Base-by-base conservation (phyloP, 2,797 vertebrate species). In the Craterocephalus amniculus region DNA sequence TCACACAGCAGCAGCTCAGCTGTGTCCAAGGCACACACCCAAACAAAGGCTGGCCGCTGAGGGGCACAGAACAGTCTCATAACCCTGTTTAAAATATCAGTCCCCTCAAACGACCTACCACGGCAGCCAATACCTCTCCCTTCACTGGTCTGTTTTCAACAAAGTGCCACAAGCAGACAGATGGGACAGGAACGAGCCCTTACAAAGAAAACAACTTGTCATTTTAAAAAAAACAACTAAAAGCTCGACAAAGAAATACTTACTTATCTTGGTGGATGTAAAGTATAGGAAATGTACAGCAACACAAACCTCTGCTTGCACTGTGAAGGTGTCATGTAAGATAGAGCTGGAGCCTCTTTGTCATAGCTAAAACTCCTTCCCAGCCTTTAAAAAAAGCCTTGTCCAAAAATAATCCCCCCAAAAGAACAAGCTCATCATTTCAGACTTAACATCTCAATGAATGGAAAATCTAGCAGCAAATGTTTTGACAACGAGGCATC, bases 51-150 rank as follows among this genome's bases (percentile, higher is more conserved):
- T 36, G 35, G 81, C 63, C 55, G 78, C 83, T 72, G 66, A 83
- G 81, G 63, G 85, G 54, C 75, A 84, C 32, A 54, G 76, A 68
- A 77, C 62, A 62, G 81, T 76, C 82, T 73, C 74, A 68, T 60
- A 77, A 86, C 75, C 76, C 69, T 72, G 73, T 78, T 38, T 12
- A 72, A 90, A 90, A 91, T 87, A 83, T 88, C 85, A 86, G 48
- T 59, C 58, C 74, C 77, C 32, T 29, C 66, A 74, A 67, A 63
- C 22, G 16, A 40, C 26, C 36, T 62, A 56, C 64, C 62, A 56
- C 64, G 63, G 62, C 6, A 0, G 71, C 67, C 58, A 64, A 57
- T 59, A 54, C 64, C 24, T 31, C 57, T 48, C 43, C 27, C 61
- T 51, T 0, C 9, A 63, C 61, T 11, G 34, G 67, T 32, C 31